Evolutionary conservation across 2,797 vertebrate genomes (phyloP).

Genomic region (Falco naumanni): DNA sequence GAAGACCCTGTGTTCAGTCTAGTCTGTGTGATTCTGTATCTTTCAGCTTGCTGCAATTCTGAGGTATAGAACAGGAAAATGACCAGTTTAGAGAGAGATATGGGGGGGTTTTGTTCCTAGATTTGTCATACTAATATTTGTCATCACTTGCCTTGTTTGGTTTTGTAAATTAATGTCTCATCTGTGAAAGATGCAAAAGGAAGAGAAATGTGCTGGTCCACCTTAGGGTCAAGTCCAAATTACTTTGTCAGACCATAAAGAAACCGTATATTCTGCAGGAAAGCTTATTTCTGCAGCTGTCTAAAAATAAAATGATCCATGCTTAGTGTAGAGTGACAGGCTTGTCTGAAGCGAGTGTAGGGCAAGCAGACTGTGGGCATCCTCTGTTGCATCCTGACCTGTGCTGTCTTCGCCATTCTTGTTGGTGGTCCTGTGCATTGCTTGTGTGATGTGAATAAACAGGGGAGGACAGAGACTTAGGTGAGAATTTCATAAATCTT

Average conservation of each 20-base stretch:
- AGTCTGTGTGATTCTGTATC: background rate
- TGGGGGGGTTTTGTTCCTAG: background rate
- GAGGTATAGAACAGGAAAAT: background rate
- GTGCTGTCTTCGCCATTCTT: background rate
- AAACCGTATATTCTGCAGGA: background rate
- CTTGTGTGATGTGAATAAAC: background rate
- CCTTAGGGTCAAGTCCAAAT: background rate
- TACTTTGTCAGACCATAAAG: background rate
- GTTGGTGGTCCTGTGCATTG: accelerated
- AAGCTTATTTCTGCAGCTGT: background rate
- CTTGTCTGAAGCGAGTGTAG: background rate
- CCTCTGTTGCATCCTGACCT: background rate
- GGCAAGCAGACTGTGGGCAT: background rate
- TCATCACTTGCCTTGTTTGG: background rate
- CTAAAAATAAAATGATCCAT: background rate
- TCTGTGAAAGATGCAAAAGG: background rate
- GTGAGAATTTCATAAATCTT: background rate
- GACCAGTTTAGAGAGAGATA: background rate
- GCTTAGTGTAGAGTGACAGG: background rate
- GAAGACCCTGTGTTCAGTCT: background rate
- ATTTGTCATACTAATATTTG: background rate
- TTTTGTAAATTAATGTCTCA: background rate
- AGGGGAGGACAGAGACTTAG: background rate
- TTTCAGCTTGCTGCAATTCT: background rate
- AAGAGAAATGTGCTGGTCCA: background rate